phyloP scores from a whole-genome alignment of 2,888 invertebrate genomes.

The Caenorhabditis panamensis region DNA sequence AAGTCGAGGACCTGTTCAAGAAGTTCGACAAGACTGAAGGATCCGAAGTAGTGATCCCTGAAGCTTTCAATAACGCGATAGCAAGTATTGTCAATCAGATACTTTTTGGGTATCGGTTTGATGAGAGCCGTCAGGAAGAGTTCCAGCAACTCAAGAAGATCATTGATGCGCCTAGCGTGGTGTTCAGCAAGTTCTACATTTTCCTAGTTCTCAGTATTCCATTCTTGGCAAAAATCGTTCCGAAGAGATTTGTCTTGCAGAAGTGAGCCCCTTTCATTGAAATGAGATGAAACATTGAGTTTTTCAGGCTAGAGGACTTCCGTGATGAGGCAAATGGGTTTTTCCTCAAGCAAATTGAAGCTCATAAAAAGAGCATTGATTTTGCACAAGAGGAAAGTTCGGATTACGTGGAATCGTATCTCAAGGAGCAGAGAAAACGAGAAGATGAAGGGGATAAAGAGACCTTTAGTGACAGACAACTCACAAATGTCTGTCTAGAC shows the following conservation, averaged over 20 bases:
- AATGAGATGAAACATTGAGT: no score
- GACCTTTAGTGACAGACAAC: constrained; percentile 47
- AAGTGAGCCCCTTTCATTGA: no score
- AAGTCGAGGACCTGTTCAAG: constrained; percentile 40
- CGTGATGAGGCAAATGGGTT: not conserved
- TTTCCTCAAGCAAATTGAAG: constrained; percentile 56
- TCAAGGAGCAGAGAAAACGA: constrained; percentile 61
- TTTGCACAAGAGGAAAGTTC: constrained; percentile 33
- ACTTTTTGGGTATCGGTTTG: constrained; percentile 65
- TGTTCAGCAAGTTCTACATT: constrained; percentile 27
- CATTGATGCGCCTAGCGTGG: constrained; percentile 35
- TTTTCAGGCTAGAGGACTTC: no score
- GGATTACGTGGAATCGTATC: constrained; percentile 63
- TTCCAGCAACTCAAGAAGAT: constrained; percentile 47
- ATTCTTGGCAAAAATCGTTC: constrained; percentile 22
- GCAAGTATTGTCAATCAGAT: constrained; percentile 15
- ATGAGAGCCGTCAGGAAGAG: constrained; percentile 53
- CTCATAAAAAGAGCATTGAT: constrained; percentile 44
- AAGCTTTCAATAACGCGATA: constrained; percentile 52
- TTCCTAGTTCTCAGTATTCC: constrained; percentile 46
- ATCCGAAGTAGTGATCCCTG: constrained; percentile 27
- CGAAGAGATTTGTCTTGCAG: constrained; percentile 5
- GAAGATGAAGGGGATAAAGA: constrained; percentile 48
- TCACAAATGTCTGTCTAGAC: constrained; percentile 48
- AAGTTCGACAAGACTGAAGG: constrained; percentile 17